Base-by-base conservation (phyloP, 2,888 invertebrate species). In the Andrena dorsata region DNA sequence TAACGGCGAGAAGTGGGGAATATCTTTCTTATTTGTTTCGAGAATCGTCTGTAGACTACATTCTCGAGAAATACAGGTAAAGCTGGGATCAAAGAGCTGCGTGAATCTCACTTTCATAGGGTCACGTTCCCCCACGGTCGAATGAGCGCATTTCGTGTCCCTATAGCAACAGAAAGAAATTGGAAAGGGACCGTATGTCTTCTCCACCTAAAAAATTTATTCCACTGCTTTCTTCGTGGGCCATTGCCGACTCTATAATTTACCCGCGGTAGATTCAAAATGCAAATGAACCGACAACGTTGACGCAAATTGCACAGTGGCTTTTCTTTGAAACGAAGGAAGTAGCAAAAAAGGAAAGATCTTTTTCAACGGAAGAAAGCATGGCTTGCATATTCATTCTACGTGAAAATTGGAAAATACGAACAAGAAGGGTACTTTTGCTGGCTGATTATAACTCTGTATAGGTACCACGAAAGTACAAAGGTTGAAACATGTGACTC, bases 81-180 rank as follows among this genome's bases (percentile, higher is more conserved):
- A 79, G 69, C 41, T 32, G 16, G 70, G 79, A 84, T 86, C 86
- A 82, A 84, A 86, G 82, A 75, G 71, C 70, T 63, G 60, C 74
- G 69, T 53, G 82, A 80, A 84, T 80, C 84, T 76, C 65, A 79
- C 75, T 86, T 86, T 77, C 80, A 82, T 73, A 66, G 72, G 76
- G 84, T 82, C 84, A 84, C 82, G 84, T 82, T 86, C 65, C 56
- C 70, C 72, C 49, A 81, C 74, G 76, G 73, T 76, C 79, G 83
- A 82, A 72, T 41, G 72, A 72, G 68, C 74, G 68, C 81, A 71
- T 79, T 81, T 70, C 41, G 47, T 68, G 49, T 53, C 28, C 53
- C 53, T 64, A 10, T 13, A 8, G 63, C n/a, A 23, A n/a, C 41
- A 26, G 10, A 60, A 77, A 60, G 65, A 71, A 41, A 70, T 64